Evolutionary conservation across 1,140 invertebrate species (phyloP).

Genomic region (Daktulosphaira vitifoliae): DNA sequence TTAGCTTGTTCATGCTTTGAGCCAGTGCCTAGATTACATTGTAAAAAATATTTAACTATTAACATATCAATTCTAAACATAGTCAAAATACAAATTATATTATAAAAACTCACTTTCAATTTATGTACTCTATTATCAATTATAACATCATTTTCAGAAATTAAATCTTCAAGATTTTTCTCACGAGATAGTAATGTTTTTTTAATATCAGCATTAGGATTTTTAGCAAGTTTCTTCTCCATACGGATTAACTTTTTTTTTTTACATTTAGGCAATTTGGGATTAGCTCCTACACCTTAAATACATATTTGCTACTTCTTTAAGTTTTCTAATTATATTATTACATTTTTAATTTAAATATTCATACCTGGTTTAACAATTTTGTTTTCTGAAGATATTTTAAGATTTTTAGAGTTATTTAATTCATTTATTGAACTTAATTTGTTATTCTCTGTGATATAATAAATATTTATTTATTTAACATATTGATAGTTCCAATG

Average conservation of each 20-base stretch:
- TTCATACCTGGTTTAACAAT: constrained; percentile 8
- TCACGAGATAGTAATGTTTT: not conserved
- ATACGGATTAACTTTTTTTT: constrained; percentile 21
- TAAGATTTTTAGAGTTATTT: no score
- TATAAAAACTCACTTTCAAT: constrained; percentile 25
- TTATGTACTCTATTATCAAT: not conserved
- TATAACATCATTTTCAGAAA: constrained; percentile 20
- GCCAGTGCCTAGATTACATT: no score
- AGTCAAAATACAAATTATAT: no score
- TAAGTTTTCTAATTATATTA: no score
- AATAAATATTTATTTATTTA: no score
- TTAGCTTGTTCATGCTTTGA: no score
- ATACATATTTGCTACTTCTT: not conserved
- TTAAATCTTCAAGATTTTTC: constrained; percentile 16
- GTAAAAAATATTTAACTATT: no score
- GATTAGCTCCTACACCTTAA: constrained; percentile 45
- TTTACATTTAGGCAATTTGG: constrained; percentile 44
- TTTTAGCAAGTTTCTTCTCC: constrained; percentile 9
- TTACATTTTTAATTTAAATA: no score
- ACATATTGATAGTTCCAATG: no score
- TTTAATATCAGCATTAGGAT: constrained; percentile 9
- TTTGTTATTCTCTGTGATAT: no score
- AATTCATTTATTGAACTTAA: no score
- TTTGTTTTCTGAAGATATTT: constrained; percentile 5
- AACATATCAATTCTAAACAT: no score